phyloP scores from a whole-genome alignment of 2,888 invertebrate species.

The Apoderus coryli region DNA sequence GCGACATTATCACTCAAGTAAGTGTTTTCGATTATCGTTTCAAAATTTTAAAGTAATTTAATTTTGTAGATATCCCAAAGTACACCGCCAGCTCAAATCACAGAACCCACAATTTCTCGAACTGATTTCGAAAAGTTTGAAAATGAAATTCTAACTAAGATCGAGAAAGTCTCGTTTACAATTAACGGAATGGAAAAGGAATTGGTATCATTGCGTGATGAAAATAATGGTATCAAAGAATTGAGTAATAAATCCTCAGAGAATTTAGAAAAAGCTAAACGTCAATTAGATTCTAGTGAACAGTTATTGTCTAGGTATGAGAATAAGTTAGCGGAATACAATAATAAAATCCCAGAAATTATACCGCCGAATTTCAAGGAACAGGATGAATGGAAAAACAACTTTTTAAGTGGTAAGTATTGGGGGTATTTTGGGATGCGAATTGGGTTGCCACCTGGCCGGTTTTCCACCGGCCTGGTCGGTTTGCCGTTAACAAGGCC shows the following conservation, averaged over 20 bases:
- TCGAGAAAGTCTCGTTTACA: conserved; percentile 24
- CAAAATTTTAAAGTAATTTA: neutral
- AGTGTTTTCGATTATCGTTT: conserved; percentile 2
- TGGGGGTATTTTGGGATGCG: no score
- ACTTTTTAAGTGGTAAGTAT: conserved; percentile 28
- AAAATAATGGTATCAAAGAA: conserved; percentile 32
- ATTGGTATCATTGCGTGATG: conserved; percentile 26
- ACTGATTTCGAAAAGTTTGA: conserved; percentile 24
- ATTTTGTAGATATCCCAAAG: conserved; percentile 13
- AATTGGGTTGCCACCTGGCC: no score
- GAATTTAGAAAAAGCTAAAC: conserved; percentile 32
- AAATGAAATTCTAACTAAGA: conserved; percentile 24
- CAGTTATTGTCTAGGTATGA: conserved; percentile 42
- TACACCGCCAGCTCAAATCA: conserved; percentile 20
- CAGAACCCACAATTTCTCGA: conserved; percentile 22
- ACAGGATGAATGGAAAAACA: conserved; percentile 27
- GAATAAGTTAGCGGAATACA: conserved; percentile 37
- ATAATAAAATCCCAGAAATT: conserved; percentile 24
- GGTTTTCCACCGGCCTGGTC: no score
- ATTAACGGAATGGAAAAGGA: conserved; percentile 26
- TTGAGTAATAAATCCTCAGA: conserved; percentile 34
- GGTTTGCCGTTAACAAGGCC: no score
- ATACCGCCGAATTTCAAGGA: conserved; percentile 19
- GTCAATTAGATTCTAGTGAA: conserved; percentile 36
- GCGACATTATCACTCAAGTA: conserved; percentile 29